Percentiles rank a stretch among this genome's conserved stretches.
Conservation (phyloP, 2,113 vertebrate genomes). For the Phalacrocorax aristotelis region DNA sequence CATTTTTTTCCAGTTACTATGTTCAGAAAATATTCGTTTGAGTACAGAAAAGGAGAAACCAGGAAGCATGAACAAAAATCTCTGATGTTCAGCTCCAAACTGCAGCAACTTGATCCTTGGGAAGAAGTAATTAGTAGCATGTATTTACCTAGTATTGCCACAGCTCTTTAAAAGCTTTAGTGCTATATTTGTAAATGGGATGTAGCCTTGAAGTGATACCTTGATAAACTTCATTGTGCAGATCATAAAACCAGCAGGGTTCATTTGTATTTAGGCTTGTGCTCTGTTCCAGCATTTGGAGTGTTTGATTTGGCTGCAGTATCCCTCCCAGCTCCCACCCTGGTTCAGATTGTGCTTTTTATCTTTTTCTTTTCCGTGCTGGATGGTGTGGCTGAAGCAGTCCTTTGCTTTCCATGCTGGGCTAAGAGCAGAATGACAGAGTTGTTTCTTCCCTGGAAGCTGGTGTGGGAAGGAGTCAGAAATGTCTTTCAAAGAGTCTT, state of each 20-base stretch:
- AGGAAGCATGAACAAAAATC: neutral
- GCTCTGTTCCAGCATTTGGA: constrained; percentile 29
- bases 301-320: constrained; percentile 55
- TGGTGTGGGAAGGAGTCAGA: constrained; percentile 4
- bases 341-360: constrained; percentile 25
- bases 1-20: constrained; percentile 35
- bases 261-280: constrained; percentile 9
- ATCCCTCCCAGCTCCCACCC: neutral
- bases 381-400: neutral
- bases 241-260: constrained; percentile 49
- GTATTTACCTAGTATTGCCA: neutral
- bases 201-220: constrained; percentile 1
- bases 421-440: neutral
- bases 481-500: constrained; percentile 21
- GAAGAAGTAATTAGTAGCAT: neutral
- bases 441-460: neutral
- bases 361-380: neutral
- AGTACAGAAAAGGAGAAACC: constrained; percentile 27
- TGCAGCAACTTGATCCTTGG: neutral
- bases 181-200: constrained; percentile 13
- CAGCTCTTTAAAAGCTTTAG: neutral
- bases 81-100: neutral
- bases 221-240: constrained; percentile 17
- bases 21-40: constrained; percentile 36
- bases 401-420: neutral